Evolutionary conservation across 2,888 invertebrate genomes (phyloP).

Genomic region (Phasia obesa): DNA sequence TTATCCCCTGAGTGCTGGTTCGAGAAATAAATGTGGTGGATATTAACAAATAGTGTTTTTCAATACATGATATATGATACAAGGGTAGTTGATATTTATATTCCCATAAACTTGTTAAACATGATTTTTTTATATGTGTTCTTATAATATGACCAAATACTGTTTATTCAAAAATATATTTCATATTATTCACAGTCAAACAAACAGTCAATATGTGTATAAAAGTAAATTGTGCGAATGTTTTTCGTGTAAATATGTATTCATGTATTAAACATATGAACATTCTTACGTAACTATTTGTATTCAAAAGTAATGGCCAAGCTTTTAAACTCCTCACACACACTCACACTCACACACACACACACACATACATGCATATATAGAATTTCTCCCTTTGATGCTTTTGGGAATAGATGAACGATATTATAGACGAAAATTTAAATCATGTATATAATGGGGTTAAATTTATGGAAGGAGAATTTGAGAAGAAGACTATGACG

Average conservation of each 20-base stretch:
- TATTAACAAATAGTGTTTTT: too few relatives aligned
- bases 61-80: too few relatives aligned
- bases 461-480: slow-evolving; percentile 49
- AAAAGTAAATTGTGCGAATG: slow-evolving; percentile 59
- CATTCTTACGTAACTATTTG: slow-evolving; percentile 54
- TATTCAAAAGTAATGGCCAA: slow-evolving; percentile 60
- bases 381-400: slow-evolving; percentile 60
- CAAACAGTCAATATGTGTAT: slow-evolving; percentile 33
- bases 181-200: slow-evolving; percentile 31
- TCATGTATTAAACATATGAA: not conserved
- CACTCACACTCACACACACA: not conserved
- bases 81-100: too few relatives aligned
- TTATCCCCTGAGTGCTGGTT: too few relatives aligned
- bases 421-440: slow-evolving; percentile 61
- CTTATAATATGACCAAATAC: slow-evolving; percentile 24
- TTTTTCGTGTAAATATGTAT: slow-evolving; percentile 20
- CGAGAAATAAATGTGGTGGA: too few relatives aligned
- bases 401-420: slow-evolving; percentile 61
- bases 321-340: slow-evolving; percentile 40
- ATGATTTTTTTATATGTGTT: not conserved
- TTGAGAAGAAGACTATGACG: not conserved
- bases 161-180: slow-evolving; percentile 40
- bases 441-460: slow-evolving; percentile 66
- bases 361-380: slow-evolving; percentile 32
- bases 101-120: too few relatives aligned